Evolutionary conservation across 2,797 vertebrate species (phyloP), one percentile per base, ranked within the genome.

Genomic region (Streptopelia turtur): DNA sequence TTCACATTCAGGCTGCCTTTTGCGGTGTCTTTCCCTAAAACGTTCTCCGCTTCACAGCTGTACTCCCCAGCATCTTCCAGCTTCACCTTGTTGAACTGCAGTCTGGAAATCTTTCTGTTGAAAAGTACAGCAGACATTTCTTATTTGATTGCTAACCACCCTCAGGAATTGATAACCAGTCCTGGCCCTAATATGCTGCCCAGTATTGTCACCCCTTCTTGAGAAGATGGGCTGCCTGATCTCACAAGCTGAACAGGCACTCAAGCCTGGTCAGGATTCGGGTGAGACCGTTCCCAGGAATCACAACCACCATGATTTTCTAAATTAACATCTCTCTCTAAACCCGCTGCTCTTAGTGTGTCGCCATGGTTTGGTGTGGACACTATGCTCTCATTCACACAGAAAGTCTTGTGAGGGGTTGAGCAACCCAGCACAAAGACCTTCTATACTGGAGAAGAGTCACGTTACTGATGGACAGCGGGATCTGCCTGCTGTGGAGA

Each of bases 21-120:
- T 97, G 98, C 98, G 75, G 98, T 98, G 97, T 99, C 98, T 97
- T 98, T 99, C 94, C 99, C 99, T 97, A 98, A 98, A 91, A 94
- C 55, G 97, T 99, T 99, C 98, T 99, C 98, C 37, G 98, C 99
- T 98, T 99, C 99, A 83, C 99, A 99, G 92, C 98, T 99, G 95
- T 99, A 99, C 98, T 99, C 99, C 97, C 99, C 99, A 97, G 99
- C 99, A 91, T 99, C 99, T 97, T 99, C 98, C 94, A 98, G 97
- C 98, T 98, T 99, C 97, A 99, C 99, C 97, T 97, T 98, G 98
- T 96, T 99, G 98, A 99, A 99, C 98, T 99, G 99, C 95, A 99
- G 98, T 98, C 98, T 98, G 97, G 99, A 99, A 98, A 98, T 98
- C 98, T 98, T 99, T 98, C 99, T 99, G 98, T 96, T 96, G 95